Percentiles rank a stretch among this genome's conserved stretches.
Conservation (phyloP, 2,113 vertebrate genomes). For the Anoplopoma fimbria region DNA sequence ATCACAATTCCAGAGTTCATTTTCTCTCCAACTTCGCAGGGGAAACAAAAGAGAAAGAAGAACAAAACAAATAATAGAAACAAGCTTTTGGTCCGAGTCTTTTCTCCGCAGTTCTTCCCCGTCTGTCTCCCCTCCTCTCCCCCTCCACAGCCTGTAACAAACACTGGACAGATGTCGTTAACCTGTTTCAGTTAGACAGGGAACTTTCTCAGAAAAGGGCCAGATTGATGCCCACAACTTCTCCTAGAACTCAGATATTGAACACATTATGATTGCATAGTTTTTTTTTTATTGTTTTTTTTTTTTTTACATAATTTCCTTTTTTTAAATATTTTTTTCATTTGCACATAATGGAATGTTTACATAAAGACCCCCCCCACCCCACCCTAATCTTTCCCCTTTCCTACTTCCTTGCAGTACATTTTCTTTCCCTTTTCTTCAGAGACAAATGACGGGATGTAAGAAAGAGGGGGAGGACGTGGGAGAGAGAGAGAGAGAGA, state of each 20-base stretch:
- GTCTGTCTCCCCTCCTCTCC: constrained; percentile 31
- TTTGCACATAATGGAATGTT: constrained; percentile 82
- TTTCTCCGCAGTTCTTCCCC: constrained; percentile 54
- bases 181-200: constrained; percentile 38
- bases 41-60: constrained; percentile 33
- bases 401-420: constrained; percentile 21
- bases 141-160: constrained; percentile 21
- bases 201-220: constrained; percentile 13
- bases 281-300: constrained; percentile 71
- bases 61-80: constrained; percentile 34
- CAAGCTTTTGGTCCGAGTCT: constrained; percentile 80
- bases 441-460: constrained; percentile 21
- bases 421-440: constrained; percentile 48
- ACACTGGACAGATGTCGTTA: constrained; percentile 40
- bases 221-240: constrained; percentile 36
- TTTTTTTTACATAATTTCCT: constrained; percentile 71
- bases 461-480: constrained; percentile 11
- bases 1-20: constrained; percentile 79
- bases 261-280: constrained; percentile 84
- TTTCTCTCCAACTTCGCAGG: constrained; percentile 70
- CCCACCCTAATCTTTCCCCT: constrained; percentile 21
- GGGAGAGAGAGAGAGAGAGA: background rate
- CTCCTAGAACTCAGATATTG: constrained; percentile 53
- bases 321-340: constrained; percentile 53
- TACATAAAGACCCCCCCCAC: constrained; percentile 58